These are phyloP conservation scores for Rhinogobio ventralis DNA, from an alignment of 2,797 vertebrate genomes.

Conservation along the genomic window DNA sequence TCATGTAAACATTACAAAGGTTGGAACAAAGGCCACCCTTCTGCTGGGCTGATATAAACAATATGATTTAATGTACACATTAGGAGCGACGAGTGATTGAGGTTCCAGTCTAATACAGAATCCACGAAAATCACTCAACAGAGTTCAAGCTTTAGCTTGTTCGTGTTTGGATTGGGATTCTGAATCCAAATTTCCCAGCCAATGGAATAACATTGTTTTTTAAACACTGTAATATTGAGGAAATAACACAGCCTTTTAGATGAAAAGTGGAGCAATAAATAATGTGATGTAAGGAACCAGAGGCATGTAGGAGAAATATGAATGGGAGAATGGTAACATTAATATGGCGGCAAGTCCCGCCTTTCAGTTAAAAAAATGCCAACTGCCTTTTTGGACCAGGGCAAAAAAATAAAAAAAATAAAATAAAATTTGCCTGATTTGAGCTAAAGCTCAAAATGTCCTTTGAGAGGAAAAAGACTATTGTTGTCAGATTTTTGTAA, in stretches of 20 bases:
- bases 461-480: not conserved
- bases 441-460: not conserved
- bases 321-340: not conserved
- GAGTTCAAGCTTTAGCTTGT: slow-evolving; percentile 37
- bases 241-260: slow-evolving; percentile 41
- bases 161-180: slow-evolving; percentile 48
- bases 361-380: not conserved
- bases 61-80: slow-evolving; percentile 50
- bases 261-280: slow-evolving; percentile 38
- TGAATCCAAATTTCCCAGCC: slow-evolving; percentile 49
- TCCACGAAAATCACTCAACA: slow-evolving; percentile 43
- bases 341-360: not conserved
- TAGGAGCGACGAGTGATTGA: slow-evolving; percentile 52
- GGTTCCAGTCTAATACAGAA: slow-evolving; percentile 44
- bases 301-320: not conserved
- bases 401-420: not conserved
- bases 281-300: slow-evolving; percentile 30
- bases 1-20: slow-evolving; percentile 51
- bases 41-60: slow-evolving; percentile 49
- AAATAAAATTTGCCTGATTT: not conserved
- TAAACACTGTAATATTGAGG: slow-evolving; percentile 60
- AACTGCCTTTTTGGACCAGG: not conserved
- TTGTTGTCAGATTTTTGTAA: not conserved
- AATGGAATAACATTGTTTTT: slow-evolving; percentile 20
- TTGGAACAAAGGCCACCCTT: slow-evolving; percentile 35